Evolutionary conservation across 2,797 vertebrate genomes (phyloP).

Genomic region (Gobionotothen gibberifrons): DNA sequence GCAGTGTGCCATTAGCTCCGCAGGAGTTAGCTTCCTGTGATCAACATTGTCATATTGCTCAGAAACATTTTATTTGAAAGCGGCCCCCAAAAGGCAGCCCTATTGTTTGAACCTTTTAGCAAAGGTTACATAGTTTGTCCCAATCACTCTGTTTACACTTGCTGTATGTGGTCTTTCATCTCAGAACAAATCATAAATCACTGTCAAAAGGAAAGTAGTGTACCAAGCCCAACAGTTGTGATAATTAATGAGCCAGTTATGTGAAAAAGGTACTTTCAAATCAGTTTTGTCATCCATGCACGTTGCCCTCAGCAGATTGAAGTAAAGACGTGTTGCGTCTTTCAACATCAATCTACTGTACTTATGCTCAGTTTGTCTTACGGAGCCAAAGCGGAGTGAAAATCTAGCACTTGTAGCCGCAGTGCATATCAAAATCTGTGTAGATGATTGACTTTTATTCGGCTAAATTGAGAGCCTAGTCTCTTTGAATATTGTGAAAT

Average conservation of each 20-base stretch:
- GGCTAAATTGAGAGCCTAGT: slow-evolving; percentile 33
- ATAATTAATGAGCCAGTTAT: slow-evolving; percentile 21
- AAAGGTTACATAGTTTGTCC: slow-evolving; percentile 37
- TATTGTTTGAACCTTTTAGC: slow-evolving; percentile 43
- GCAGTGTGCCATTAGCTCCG: slow-evolving; percentile 34
- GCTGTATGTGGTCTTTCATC: slow-evolving; percentile 36
- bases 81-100: slow-evolving; percentile 20
- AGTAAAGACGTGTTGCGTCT: slow-evolving; percentile 11
- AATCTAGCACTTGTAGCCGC: slow-evolving; percentile 12
- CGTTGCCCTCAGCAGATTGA: slow-evolving; percentile 1
- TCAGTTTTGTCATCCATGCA: slow-evolving; percentile 12
- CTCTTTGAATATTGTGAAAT: slow-evolving; percentile 33
- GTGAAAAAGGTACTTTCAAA: slow-evolving; percentile 25
- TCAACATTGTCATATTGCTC: slow-evolving; percentile 54
- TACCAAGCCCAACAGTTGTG: background rate
- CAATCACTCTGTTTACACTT: slow-evolving; percentile 36
- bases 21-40: slow-evolving; percentile 30
- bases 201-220: slow-evolving; percentile 38
- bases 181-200: slow-evolving; percentile 28
- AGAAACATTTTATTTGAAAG: slow-evolving; percentile 54
- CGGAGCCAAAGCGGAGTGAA: slow-evolving; percentile 6
- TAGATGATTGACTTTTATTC: slow-evolving; percentile 34
- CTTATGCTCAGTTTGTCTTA: background rate
- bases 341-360: slow-evolving; percentile 8
- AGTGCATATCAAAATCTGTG: slow-evolving; percentile 26